Base-by-base conservation (phyloP, 2,888 invertebrate species). In the Rhagonycha fulva region DNA sequence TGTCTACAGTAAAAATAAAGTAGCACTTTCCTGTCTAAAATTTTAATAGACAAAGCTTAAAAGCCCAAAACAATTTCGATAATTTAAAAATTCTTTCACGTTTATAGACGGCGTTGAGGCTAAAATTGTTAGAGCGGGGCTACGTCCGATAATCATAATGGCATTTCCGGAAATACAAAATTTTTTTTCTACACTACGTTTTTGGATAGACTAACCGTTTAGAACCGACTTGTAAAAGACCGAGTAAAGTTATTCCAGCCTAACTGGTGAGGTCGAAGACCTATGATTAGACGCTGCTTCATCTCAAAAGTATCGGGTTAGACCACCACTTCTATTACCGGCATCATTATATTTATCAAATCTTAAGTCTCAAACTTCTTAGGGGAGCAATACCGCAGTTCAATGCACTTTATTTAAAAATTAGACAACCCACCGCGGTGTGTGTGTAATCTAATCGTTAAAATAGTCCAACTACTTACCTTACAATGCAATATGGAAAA, bases 121-220 rank as follows among this genome's bases (percentile, higher is more conserved):
- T 66, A 24, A 66, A 24, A 66, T 66, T 66, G 26, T 66, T 66
- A 4, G 63, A 26, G 24, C n/a, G 26, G 63, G 14, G 63, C 26
- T 66, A 66, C 26, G 63, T 66, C 63, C 72, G 70, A 30, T 70
- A 69, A 28, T 66, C 23, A 26, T 47, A 24, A 14, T 71, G 76
- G 76, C 76, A 76, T 76, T 76, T 76, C 76, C 76, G 73, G 76
- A 76, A 76, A 74, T 71, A 70, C 73, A 30, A 73, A 26, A 60
- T 14, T 32, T 62, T 26, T 30, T 69, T 23, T 68, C 60, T 30
- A 62, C 19, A 12, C 66, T 26, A 28, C 60, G 24, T 61, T 66
- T 63, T 73, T 76, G 76, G 66, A 61, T 11, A 60, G 14, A 26
- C 60, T 62, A 67, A 62, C 68, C 61, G 71, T 62, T 70, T 71